Base-by-base conservation (phyloP, 2,797 vertebrate genomes). In the Labroides dimidiatus region DNA sequence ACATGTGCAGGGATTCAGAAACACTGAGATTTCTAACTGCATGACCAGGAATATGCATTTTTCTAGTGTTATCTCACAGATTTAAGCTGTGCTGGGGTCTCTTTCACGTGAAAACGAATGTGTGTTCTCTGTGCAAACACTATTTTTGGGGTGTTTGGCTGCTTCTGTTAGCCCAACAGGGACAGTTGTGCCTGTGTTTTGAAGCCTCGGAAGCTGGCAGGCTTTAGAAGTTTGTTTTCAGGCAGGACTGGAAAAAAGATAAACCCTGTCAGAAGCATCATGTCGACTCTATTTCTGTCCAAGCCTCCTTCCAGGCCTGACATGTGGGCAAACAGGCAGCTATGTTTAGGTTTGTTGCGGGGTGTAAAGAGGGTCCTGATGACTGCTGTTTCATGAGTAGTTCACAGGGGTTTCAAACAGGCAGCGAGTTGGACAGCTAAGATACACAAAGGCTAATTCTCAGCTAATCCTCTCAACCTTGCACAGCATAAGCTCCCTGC, bases 361-460 rank as follows among this genome's bases (percentile, higher is more conserved):
- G 16, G 55, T 66, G 42, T 47, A 69, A 71, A 59, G 59, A 15
- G 15, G 55, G 62, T 78, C 74, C 66, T 71, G 72, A 59, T 68
- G 54, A 57, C 66, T 78, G 75, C 53, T 77, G 61, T 54, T 76
- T 80, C 42, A 65, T 77, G 58, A 69, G 53, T 66, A 60, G 49
- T 64, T 57, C 27, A 64, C 58, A 53, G 71, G 24, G 66, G 65
- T 74, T 83, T 88, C 49, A 85, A 72, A 80, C 75, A 75, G 77
- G 81, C 81, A 74, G 80, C 60, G 65, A 88, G 80, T 50, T 51
- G 77, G 84, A 85, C 0, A 10, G 84, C 87, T 85, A 41, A 33
- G 83, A 80, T 82, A 73, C 78, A 88, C 85, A 88, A 88, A 75
- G 83, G 80, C 84, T 70, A 82, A 86, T 75, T 84, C 87, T 75